phyloP scores from a whole-genome alignment of 2,113 vertebrate genomes.

The Eira barbara region DNA sequence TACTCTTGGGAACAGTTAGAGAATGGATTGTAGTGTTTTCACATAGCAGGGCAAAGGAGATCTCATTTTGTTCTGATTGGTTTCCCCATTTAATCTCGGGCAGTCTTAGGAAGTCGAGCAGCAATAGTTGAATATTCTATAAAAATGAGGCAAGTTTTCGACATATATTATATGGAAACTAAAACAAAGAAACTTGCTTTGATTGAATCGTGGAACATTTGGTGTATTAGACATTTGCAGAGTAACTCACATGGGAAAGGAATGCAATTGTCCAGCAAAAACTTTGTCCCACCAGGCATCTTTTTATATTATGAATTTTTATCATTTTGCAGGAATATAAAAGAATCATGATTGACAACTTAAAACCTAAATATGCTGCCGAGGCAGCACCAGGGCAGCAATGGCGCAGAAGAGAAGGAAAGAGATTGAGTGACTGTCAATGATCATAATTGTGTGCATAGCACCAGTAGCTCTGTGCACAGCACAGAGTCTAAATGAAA shows the following conservation, averaged over 20 bases:
- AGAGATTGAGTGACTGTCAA: conserved; percentile 54
- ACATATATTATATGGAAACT: background rate
- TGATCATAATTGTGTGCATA: conserved; percentile 38
- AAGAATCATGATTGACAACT: conserved; percentile 70
- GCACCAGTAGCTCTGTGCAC: background rate
- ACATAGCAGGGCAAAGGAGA: background rate
- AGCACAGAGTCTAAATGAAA: conserved; percentile 41
- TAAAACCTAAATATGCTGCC: conserved; percentile 55
- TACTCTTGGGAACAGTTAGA: conserved; percentile 12
- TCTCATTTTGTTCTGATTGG: conserved; percentile 29
- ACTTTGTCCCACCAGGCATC: conserved; percentile 24
- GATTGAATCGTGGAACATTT: background rate
- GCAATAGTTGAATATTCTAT: background rate
- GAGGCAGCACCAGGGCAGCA: conserved; percentile 30
- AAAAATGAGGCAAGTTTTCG: background rate
- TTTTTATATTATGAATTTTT: conserved; percentile 66
- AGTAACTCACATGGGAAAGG: background rate
- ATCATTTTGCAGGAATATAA: conserved; percentile 45
- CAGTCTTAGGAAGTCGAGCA: background rate
- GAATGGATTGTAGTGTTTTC: conserved; percentile 10
- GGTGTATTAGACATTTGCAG: background rate
- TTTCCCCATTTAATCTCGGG: conserved; percentile 26
- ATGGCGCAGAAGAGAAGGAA: conserved; percentile 37
- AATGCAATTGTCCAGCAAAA: conserved; percentile 37
- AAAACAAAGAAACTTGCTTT: conserved; percentile 8